These are phyloP conservation scores for Enteromius trimaculatus DNA, from an alignment of 2,797 vertebrate genomes.

Conservation along the genomic window DNA sequence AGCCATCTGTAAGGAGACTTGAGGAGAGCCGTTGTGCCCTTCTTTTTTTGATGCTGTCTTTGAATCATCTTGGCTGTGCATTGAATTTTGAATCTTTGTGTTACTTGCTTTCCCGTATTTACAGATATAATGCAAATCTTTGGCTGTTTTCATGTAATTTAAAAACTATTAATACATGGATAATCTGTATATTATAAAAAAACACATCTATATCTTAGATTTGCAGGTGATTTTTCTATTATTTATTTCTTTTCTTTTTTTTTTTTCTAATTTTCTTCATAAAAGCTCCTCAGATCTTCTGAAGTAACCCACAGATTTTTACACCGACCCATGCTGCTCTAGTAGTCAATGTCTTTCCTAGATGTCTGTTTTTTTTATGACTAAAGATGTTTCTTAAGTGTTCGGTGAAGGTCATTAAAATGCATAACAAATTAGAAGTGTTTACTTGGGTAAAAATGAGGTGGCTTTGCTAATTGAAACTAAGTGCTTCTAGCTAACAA, in stretches of 20 bases:
- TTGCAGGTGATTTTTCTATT: neutral
- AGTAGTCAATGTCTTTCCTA: constrained; percentile 2
- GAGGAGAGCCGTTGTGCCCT: constrained; percentile 29
- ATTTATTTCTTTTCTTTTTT: neutral
- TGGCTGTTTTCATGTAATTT: neutral
- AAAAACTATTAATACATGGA: too few species aligned
- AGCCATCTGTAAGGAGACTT: constrained; percentile 59
- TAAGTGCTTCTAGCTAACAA: constrained; percentile 73
- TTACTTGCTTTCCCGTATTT: neutral
- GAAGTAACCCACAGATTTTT: neutral
- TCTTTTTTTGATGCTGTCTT: neutral
- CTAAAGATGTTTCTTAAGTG: constrained; percentile 63
- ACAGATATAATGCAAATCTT: neutral
- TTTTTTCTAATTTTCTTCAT: neutral
- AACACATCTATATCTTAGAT: neutral
- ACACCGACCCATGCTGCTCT: neutral
- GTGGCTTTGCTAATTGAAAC: constrained; percentile 83
- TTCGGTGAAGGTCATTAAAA: constrained; percentile 90
- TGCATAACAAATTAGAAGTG: constrained; percentile 90
- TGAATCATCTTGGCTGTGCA: constrained; percentile 18
- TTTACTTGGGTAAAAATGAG: constrained; percentile 90
- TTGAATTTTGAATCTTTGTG: constrained; percentile 9
- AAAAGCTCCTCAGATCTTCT: constrained; percentile 13
- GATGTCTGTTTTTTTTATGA: neutral
- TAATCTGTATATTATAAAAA: too few species aligned